These are phyloP conservation scores for Lamellibrachia luymesi DNA, from an alignment of 1,140 invertebrate genomes.

Conservation along the genomic window DNA sequence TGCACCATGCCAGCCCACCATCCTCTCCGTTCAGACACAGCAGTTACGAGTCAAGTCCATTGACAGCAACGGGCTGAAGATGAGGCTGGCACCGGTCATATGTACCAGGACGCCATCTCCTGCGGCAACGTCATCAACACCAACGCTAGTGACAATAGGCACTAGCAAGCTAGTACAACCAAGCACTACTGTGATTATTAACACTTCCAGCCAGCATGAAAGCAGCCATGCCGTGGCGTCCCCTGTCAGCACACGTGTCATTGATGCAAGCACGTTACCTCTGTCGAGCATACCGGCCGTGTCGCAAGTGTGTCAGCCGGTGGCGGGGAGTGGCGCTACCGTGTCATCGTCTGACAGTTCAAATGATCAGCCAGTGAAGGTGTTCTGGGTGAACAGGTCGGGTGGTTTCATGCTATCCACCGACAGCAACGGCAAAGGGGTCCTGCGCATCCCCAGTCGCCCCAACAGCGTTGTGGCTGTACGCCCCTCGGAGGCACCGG, in stretches of 20 bases:
- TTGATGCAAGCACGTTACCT: not conserved
- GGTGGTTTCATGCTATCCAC: not conserved
- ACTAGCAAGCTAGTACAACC: not conserved
- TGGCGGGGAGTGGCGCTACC: not conserved
- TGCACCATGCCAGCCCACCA: not conserved
- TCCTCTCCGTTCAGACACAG: not conserved
- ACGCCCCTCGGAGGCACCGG: not conserved
- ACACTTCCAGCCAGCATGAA: not conserved
- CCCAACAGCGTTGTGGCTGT: not conserved
- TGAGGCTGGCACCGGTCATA: not conserved
- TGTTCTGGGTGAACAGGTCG: not conserved
- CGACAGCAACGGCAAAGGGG: not conserved
- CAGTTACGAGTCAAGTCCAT: not conserved
- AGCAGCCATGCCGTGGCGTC: not conserved
- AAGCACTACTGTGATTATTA: not conserved
- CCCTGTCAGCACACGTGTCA: not conserved
- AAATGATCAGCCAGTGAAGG: not conserved
- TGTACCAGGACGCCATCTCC: not conserved
- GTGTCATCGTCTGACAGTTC: not conserved
- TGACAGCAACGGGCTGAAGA: not conserved
- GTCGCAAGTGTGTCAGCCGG: not conserved
- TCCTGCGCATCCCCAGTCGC: not conserved
- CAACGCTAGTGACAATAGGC: not conserved
- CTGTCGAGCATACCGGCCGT: not conserved
- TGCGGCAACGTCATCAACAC: not conserved